These are phyloP conservation scores for Leucoptera coffeella DNA, from an alignment of 2,888 invertebrate genomes.

Conservation along the genomic window DNA sequence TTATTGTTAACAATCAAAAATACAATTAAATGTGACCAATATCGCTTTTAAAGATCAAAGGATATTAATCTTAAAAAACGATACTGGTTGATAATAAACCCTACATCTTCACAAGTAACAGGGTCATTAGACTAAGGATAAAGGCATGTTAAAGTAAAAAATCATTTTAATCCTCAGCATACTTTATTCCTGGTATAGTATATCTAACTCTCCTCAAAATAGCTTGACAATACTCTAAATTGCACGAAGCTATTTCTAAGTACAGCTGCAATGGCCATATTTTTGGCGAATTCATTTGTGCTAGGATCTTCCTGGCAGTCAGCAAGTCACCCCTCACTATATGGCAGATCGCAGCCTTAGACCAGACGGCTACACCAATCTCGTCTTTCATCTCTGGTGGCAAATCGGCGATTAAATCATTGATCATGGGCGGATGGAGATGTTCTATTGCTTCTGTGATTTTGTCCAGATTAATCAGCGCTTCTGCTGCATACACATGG, in stretches of 20 bases:
- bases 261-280: conserved; percentile 50
- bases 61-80: too few species aligned
- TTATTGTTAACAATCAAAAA: too few species aligned
- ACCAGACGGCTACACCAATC: conserved; percentile 44
- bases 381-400: conserved; percentile 37
- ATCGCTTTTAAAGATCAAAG: too few species aligned
- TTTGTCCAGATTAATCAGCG: conserved; percentile 74
- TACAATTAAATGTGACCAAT: too few species aligned
- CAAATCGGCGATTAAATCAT: conserved; percentile 35
- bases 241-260: conserved; percentile 49
- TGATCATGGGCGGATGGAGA: conserved; percentile 70
- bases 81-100: too few species aligned
- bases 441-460: conserved; percentile 79
- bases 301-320: conserved; percentile 37
- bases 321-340: conserved; percentile 37
- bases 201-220: conserved; percentile 32
- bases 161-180: too few species aligned
- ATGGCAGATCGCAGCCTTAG: conserved; percentile 46
- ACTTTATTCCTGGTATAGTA: too few species aligned
- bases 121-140: too few species aligned
- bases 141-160: too few species aligned
- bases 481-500: conserved; percentile 86
- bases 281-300: conserved; percentile 40
- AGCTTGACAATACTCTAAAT: conserved; percentile 41
- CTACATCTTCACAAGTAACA: too few species aligned